A percentile compares a stretch with the other conserved stretches of the same genome.
Evolutionary conservation across 2,797 vertebrate genomes (phyloP).

Genomic region (Malacoctenus gilli): DNA sequence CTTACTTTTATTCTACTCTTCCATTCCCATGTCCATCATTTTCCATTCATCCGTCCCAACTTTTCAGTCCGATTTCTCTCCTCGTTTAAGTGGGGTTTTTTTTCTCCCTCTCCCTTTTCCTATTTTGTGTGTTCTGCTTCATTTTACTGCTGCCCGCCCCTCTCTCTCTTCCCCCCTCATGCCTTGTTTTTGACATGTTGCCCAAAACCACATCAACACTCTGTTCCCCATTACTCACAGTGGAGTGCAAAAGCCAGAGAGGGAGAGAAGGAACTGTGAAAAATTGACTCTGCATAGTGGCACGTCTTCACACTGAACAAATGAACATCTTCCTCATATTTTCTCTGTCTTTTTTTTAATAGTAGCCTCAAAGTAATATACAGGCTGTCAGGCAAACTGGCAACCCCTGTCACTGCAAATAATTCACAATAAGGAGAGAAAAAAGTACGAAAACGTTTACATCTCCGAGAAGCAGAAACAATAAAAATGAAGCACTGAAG

Average conservation of each 20-base stretch:
- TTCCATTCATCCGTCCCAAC: conserved; percentile 37
- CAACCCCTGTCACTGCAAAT: no score
- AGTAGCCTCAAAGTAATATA: no score
- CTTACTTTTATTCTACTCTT: conserved; percentile 32
- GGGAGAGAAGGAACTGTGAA: conserved; percentile 43
- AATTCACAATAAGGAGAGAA: no score
- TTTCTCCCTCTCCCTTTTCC: conserved; percentile 42
- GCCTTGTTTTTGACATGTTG: conserved; percentile 65
- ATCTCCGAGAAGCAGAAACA: no score
- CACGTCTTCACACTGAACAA: conserved; percentile 48
- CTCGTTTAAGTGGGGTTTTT: conserved; percentile 49
- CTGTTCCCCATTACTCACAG: conserved; percentile 70
- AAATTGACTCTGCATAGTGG: conserved; percentile 49
- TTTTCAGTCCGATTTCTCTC: conserved; percentile 24
- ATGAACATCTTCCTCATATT: conserved; percentile 36
- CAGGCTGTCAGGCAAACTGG: no score
- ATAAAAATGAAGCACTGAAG: no score
- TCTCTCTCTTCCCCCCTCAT: conserved; percentile 33
- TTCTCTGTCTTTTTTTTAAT: conserved; percentile 36
- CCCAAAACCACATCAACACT: conserved; percentile 70
- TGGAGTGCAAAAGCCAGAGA: conserved; percentile 47
- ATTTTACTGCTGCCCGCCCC: conserved; percentile 38
- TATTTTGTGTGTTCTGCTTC: conserved; percentile 47
- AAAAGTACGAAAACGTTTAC: no score
- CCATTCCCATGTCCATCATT: conserved; percentile 40